These are phyloP conservation scores for Bombylius major DNA, from an alignment of 2,888 invertebrate species.

Conservation along the genomic window DNA sequence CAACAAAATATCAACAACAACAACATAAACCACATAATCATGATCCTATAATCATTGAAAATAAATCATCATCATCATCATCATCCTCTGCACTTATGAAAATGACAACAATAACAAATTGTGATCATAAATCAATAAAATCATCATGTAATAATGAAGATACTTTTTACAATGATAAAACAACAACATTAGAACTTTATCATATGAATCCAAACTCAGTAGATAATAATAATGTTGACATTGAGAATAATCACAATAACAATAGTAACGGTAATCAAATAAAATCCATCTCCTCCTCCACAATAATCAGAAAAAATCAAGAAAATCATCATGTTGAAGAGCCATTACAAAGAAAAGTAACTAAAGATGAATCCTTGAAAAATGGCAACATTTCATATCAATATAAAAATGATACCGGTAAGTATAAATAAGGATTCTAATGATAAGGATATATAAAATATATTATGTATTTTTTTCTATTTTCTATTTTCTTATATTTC, in stretches of 20 bases:
- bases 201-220: constrained; percentile 27
- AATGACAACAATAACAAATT: not conserved
- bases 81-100: too few relatives aligned
- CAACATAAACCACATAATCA: too few relatives aligned
- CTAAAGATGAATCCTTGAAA: not conserved
- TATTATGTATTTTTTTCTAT: not conserved
- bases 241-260: constrained; percentile 25
- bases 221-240: constrained; percentile 19
- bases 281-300: constrained; percentile 25
- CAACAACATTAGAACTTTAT: constrained; percentile 27
- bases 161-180: constrained; percentile 19
- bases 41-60: not conserved
- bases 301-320: not conserved
- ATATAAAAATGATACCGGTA: constrained; percentile 2
- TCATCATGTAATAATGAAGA: constrained; percentile 7
- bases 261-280: constrained; percentile 14
- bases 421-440: not conserved
- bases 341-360: not conserved
- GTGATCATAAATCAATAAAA: not conserved
- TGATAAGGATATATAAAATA: too few relatives aligned
- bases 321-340: not conserved
- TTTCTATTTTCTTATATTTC: too few relatives aligned
- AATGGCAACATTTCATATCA: not conserved
- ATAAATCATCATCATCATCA: not conserved
- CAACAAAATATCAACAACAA: not conserved